Evolutionary conservation across 64 coral and sea anemone species (phyloP), one percentile per base, ranked within the genome.

Genomic region (Montipora cactus): DNA sequence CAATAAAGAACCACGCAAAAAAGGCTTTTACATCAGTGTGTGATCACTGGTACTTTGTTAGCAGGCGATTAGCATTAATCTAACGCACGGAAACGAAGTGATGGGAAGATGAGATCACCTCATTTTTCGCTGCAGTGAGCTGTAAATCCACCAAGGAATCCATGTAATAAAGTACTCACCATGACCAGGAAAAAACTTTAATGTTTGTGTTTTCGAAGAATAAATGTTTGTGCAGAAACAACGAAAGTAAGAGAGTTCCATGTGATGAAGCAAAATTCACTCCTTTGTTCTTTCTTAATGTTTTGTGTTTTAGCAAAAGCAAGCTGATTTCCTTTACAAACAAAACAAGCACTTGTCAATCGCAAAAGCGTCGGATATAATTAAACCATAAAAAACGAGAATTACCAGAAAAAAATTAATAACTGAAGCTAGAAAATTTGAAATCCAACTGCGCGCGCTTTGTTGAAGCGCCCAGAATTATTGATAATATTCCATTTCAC

Each of bases 21-120:
- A 20, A 23, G 45, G 82, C 66, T 72, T 86, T 46, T 50, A 86
- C 64, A 86, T 72, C 67, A 86, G 46, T 86, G 48, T 66, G 70
- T 20, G 48, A 46, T 70, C 64, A 45, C 46, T 72, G 48, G 47
- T 50, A 59, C 64, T 86, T 57, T 69, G 15, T 86, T 86, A 78
- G 59, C 48, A 4, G 18, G 67, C 50, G 82, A 86, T 86, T 86
- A 86, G 66, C 66, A 86, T 86, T 86, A 86, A 72, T 86, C 82
- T 86, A 50, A 45, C 66, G 66, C 82, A 86, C 82, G 82, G 82
- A 86, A 86, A 11, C 14, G 45, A 72, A 72, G 71, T 86, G 82
- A 70, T 19, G 62, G 7, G 46, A 86, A 71, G 52, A 71, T 86
- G 67, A 86, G 66, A 23, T 18, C 82, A 71, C 62, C 66, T 73